phyloP scores from a whole-genome alignment of 2,888 invertebrate species.

The Tuberolachnus salignus region DNA sequence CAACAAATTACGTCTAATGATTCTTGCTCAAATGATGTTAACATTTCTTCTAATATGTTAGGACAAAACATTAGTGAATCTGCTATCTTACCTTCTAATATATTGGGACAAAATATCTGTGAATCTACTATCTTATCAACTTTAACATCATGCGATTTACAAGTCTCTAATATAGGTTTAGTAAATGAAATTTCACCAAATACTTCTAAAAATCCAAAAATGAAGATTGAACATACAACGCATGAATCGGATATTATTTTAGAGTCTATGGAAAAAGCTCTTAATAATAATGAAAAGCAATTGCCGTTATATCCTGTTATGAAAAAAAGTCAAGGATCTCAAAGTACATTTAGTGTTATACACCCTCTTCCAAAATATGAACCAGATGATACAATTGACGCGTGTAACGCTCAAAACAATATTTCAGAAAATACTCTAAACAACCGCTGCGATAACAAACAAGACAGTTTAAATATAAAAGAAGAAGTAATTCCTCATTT shows the following conservation, averaged over 20 bases:
- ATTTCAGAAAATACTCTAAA: conserved; percentile 14
- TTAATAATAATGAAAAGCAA: conserved; percentile 36
- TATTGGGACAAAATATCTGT: conserved; percentile 33
- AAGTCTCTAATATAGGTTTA: not conserved
- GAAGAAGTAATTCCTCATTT: not conserved
- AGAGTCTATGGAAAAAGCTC: conserved; percentile 36
- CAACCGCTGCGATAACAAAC: conserved; percentile 10
- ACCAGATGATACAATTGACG: conserved; percentile 1
- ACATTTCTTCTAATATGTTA: conserved; percentile 32
- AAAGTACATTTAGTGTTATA: conserved; percentile 50
- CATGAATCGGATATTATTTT: conserved; percentile 32
- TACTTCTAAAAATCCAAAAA: conserved; percentile 4
- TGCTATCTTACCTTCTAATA: conserved; percentile 23
- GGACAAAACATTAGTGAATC: conserved; percentile 44
- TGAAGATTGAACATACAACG: conserved; percentile 34
- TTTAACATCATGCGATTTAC: conserved; percentile 20
- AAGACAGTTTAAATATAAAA: not conserved
- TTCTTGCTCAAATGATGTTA: conserved; percentile 39
- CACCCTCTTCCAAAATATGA: conserved; percentile 25
- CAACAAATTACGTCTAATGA: conserved; percentile 45
- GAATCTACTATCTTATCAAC: conserved; percentile 39
- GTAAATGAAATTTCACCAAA: conserved; percentile 38
- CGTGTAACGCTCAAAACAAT: conserved; percentile 25
- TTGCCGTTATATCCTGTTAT: conserved; percentile 22
- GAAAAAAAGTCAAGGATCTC: conserved; percentile 61